A percentile compares a stretch with the other conserved stretches of the same genome.
These are phyloP conservation scores for Ginglymostoma cirratum DNA, from an alignment of 2,113 vertebrate species.

Conservation along the genomic window DNA sequence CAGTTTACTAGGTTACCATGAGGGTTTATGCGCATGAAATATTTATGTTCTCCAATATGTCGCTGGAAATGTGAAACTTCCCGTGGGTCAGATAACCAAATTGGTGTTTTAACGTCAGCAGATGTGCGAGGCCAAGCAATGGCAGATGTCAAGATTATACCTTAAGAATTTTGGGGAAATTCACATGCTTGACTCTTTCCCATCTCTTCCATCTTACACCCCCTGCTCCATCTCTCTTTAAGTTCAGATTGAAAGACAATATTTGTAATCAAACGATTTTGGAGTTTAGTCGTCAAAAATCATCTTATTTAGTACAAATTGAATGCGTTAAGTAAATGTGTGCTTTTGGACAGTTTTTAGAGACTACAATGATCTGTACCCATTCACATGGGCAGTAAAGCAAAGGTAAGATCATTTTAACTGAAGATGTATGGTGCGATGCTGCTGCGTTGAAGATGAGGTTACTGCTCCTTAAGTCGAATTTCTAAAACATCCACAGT, in stretches of 20 bases:
- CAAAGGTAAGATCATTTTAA: neutral
- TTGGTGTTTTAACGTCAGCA: neutral
- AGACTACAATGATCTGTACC: neutral
- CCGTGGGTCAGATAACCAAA: neutral
- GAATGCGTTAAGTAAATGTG: neutral
- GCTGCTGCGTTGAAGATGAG: neutral
- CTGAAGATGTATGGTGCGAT: neutral
- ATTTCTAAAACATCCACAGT: neutral
- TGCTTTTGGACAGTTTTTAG: neutral
- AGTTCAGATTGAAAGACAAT: neutral
- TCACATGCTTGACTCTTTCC: too few relatives aligned
- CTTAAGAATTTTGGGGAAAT: neutral
- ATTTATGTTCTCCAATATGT: neutral
- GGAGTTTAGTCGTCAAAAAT: neutral
- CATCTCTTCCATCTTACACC: neutral
- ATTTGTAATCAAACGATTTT: neutral
- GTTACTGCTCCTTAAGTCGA: neutral
- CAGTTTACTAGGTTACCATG: neutral
- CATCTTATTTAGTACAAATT: neutral
- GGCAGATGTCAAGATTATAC: neutral
- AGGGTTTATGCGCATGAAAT: neutral
- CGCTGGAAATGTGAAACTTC: neutral
- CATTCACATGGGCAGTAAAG: neutral
- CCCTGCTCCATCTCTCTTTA: neutral
- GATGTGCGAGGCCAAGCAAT: neutral